Evolutionary conservation across 1,140 invertebrate genomes (phyloP).

Genomic region (Hylaeus anthracinus): DNA sequence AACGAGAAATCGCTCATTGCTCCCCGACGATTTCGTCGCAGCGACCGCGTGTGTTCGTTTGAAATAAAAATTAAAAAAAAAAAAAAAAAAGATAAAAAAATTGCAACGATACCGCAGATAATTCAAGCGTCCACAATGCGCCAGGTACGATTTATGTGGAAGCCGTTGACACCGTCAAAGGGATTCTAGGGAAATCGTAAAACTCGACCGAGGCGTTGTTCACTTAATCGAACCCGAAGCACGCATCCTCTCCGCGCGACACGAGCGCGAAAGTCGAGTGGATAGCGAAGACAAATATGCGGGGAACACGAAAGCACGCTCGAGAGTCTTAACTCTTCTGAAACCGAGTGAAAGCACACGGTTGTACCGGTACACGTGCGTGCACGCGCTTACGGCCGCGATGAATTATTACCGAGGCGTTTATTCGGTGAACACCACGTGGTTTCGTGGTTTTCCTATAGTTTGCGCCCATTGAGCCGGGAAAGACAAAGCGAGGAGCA

Average conservation of each 20-base stretch:
- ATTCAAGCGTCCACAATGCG: background rate
- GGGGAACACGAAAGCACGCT: slow-evolving; percentile 34
- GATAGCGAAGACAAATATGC: slow-evolving; percentile 53
- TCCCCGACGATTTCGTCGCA: background rate
- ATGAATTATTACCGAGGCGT: slow-evolving; percentile 40
- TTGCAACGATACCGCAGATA: background rate
- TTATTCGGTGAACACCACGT: background rate
- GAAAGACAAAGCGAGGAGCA: background rate
- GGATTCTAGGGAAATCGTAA: slow-evolving; percentile 28
- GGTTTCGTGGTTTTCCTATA: slow-evolving; percentile 49
- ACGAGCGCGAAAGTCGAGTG: slow-evolving; percentile 49
- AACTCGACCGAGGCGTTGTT: slow-evolving; percentile 17
- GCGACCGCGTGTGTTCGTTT: background rate
- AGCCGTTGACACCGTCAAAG: slow-evolving; percentile 8
- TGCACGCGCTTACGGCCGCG: background rate
- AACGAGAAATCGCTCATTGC: background rate
- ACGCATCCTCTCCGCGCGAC: slow-evolving; percentile 10
- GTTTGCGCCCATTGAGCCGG: slow-evolving; percentile 6
- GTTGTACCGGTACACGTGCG: slow-evolving; percentile 13
- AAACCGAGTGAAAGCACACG: slow-evolving; percentile 18
- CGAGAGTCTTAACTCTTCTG: slow-evolving; percentile 44
- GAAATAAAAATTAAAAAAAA: background rate
- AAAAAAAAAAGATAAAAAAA: too few species aligned
- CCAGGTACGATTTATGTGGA: slow-evolving; percentile 5
- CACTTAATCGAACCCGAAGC: slow-evolving; percentile 36